Percentiles rank a stretch among this genome's conserved stretches.
Conservation (phyloP, 2,888 invertebrate genomes). For the Dromius quadrimaculatus region DNA sequence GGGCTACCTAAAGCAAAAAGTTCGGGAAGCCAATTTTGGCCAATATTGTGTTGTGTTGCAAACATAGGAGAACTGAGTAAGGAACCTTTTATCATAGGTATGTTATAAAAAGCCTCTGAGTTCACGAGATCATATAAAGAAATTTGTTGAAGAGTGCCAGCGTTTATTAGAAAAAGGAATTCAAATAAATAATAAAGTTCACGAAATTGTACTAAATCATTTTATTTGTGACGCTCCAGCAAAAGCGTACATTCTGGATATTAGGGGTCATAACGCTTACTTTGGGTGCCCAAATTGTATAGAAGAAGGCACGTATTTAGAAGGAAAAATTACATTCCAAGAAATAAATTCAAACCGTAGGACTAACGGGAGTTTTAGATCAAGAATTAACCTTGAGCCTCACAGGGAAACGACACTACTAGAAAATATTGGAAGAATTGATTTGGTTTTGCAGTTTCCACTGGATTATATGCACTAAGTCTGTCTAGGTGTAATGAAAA, state of each 20-base stretch:
- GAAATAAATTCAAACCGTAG: neutral
- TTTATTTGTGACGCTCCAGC: slow-evolving; percentile 4
- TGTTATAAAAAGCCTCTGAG: neutral
- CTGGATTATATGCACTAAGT: neutral
- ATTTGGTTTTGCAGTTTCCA: neutral
- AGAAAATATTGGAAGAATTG: neutral
- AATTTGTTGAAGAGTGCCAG: neutral
- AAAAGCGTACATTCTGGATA: neutral
- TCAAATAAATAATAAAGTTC: neutral
- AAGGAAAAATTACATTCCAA: neutral
- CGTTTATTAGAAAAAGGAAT: neutral
- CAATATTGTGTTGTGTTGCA: neutral
- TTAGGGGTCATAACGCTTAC: neutral
- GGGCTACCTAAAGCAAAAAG: neutral
- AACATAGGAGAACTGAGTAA: neutral
- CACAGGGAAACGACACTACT: neutral
- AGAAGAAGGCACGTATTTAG: neutral
- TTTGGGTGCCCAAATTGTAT: neutral
- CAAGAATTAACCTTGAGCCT: neutral
- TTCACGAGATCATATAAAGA: neutral
- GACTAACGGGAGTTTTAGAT: neutral
- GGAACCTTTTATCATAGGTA: neutral
- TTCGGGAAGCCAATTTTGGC: neutral
- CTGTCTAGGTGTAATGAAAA: neutral
- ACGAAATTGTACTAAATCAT: neutral